Evolutionary conservation across 2,888 invertebrate genomes (phyloP), one percentile per base, ranked within the genome.

Genomic region (Laspeyria flexula): DNA sequence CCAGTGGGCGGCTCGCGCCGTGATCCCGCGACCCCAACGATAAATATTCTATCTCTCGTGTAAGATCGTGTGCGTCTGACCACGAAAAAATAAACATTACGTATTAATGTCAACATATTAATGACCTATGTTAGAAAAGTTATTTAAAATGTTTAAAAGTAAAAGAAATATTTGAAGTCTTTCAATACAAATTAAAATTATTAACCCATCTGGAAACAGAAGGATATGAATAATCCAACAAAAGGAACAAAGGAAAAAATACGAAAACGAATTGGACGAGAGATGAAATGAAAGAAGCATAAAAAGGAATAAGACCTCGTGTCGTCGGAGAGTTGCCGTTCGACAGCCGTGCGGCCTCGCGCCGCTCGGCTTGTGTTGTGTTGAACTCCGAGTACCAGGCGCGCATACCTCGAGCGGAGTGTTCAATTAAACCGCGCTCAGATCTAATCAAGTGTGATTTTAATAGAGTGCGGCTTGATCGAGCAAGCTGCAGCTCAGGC

Each of bases 391-490:
- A 63, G 79, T 80, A 86, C 85, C 84, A 85, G 86, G 86, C 82
- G 80, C 72, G 77, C 86, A 85, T 86, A 82, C 81, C 75, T 69
- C 76, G 65, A 61, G 70, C 67, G 78, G 75, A 82, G 83, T 77
- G 80, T 86, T 84, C 85, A 88, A 89, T 87, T 88, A 85, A 85
- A 83, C 78, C 75, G 79, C 80, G 71, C 75, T 71, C 75, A 81
- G 84, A 87, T 85, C 78, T 87, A 86, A 90, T 88, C 87, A 84
- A 88, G 85, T 84, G 86, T 83, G 83, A 87, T 86, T 87, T 86
- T 88, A 85, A 86, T 86, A 83, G 79, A 86, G 81, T 79, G 76
- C 77, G 77, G 81, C 66, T 50, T 74, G 80, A 80, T 81, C 73
- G 67, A 73, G 65, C 77, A 64, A 60, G 60, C 60, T 59, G 58